Evolutionary conservation across 2,888 invertebrate genomes (phyloP).

Genomic region (Notodonta dromedarius): DNA sequence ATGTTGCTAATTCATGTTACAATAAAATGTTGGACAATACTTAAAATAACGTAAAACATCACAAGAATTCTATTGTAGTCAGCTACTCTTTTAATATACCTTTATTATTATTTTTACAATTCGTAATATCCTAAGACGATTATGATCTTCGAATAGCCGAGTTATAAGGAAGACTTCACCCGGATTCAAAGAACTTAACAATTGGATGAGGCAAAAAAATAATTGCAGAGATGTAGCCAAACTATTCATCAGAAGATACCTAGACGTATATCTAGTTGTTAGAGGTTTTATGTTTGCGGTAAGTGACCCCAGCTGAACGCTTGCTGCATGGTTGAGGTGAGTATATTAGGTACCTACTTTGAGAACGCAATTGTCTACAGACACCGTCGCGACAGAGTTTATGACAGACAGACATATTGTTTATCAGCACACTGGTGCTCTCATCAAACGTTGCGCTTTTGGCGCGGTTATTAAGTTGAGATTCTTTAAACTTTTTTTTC

Average conservation of each 20-base stretch:
- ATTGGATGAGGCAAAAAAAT: constrained; percentile 27
- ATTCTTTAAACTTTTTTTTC: too few species aligned
- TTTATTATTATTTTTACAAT: constrained; percentile 2
- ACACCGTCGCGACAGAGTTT: constrained; percentile 9
- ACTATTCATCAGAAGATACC: constrained; percentile 18
- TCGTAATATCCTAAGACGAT: constrained; percentile 1
- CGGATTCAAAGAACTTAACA: constrained; percentile 13
- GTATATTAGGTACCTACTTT: constrained; percentile 10
- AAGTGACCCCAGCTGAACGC: constrained; percentile 27
- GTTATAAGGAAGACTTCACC: constrained; percentile 23
- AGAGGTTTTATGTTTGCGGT: constrained; percentile 16
- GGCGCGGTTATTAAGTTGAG: too few species aligned
- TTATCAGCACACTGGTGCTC: neutral
- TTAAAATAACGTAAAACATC: too few species aligned
- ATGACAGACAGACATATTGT: neutral
- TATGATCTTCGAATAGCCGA: constrained; percentile 8
- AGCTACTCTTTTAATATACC: neutral
- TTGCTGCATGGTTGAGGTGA: constrained; percentile 8
- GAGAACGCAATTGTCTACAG: constrained; percentile 36
- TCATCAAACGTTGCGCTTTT: neutral
- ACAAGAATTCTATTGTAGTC: neutral
- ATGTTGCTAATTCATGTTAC: too few species aligned
- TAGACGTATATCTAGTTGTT: constrained; percentile 4
- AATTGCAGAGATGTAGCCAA: constrained; percentile 25
- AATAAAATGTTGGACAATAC: too few species aligned